These are phyloP conservation scores for Aelia acuminata DNA, from an alignment of 2,888 invertebrate species.

Conservation along the genomic window DNA sequence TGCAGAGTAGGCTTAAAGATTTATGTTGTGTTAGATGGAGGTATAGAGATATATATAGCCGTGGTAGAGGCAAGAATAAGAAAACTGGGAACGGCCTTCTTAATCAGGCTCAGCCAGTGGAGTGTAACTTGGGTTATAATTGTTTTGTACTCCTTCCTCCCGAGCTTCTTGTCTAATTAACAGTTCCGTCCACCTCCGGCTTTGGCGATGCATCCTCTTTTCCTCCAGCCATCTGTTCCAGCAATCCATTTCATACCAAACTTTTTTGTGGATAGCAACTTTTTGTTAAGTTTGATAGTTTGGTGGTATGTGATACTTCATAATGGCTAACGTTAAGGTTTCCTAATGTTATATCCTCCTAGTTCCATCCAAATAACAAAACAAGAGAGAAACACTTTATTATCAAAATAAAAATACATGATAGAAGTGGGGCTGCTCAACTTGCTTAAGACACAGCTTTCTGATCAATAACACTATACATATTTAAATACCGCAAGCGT, in stretches of 20 bases:
- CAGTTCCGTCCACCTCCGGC: neutral
- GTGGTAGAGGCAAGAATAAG: neutral
- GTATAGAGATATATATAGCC: constrained; percentile 15
- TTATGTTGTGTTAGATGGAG: neutral
- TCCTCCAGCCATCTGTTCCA: neutral
- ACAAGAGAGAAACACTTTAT: too few species aligned
- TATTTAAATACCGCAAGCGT: too few species aligned
- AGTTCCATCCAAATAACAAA: too few species aligned
- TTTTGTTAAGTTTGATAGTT: neutral
- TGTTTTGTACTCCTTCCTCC: constrained; percentile 1
- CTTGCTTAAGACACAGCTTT: too few species aligned
- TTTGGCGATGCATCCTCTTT: neutral
- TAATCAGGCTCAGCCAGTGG: neutral
- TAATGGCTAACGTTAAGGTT: too few species aligned
- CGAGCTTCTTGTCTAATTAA: constrained; percentile 23
- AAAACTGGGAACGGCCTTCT: neutral
- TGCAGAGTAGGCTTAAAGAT: neutral
- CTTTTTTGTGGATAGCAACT: neutral
- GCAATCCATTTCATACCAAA: neutral
- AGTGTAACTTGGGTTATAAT: constrained; percentile 43
- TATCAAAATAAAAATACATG: too few species aligned
- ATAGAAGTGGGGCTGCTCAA: too few species aligned
- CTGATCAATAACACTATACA: too few species aligned
- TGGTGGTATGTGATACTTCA: neutral
- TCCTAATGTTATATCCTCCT: too few species aligned